These are phyloP conservation scores for Aphidius colemani DNA, from an alignment of 2,888 invertebrate species.

Conservation along the genomic window DNA sequence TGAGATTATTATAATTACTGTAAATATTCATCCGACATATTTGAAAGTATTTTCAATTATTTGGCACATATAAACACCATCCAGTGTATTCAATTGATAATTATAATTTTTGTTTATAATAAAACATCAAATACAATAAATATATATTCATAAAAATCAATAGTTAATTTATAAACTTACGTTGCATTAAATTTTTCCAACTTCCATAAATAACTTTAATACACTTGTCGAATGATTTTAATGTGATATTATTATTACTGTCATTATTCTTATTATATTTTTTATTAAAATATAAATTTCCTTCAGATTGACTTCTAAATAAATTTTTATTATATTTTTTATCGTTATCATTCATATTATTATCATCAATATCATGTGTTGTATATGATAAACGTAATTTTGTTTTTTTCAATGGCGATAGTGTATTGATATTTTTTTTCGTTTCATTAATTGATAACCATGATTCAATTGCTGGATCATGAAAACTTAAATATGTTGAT, in stretches of 20 bases:
- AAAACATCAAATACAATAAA: too few relatives aligned
- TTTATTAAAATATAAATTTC: slow-evolving; percentile 62
- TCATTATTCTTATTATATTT: background rate
- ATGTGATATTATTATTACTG: slow-evolving; percentile 31
- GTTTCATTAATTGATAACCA: slow-evolving; percentile 44
- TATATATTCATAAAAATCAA: background rate
- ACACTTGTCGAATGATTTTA: slow-evolving; percentile 69
- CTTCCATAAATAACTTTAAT: slow-evolving; percentile 77
- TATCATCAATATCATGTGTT: slow-evolving; percentile 42
- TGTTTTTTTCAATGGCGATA: slow-evolving; percentile 21
- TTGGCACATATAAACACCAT: too few relatives aligned
- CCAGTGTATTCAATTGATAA: too few relatives aligned
- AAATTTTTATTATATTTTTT: slow-evolving; percentile 53
- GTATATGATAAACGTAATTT: slow-evolving; percentile 22
- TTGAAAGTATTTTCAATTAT: too few relatives aligned
- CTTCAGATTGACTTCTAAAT: slow-evolving; percentile 74
- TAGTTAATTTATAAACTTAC: slow-evolving; percentile 64
- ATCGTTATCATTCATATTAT: slow-evolving; percentile 30
- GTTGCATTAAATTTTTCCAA: slow-evolving; percentile 79
- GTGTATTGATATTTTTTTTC: slow-evolving; percentile 18
- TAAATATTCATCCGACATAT: too few relatives aligned
- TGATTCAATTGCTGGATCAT: slow-evolving; percentile 64
- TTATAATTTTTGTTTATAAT: too few relatives aligned
- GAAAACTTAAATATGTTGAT: slow-evolving; percentile 66
- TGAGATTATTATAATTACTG: too few relatives aligned